Percentiles rank a stretch among this genome's conserved stretches.
Evolutionary conservation across 2,797 vertebrate species (phyloP).

Genomic region (Artibeus jamaicensis): DNA sequence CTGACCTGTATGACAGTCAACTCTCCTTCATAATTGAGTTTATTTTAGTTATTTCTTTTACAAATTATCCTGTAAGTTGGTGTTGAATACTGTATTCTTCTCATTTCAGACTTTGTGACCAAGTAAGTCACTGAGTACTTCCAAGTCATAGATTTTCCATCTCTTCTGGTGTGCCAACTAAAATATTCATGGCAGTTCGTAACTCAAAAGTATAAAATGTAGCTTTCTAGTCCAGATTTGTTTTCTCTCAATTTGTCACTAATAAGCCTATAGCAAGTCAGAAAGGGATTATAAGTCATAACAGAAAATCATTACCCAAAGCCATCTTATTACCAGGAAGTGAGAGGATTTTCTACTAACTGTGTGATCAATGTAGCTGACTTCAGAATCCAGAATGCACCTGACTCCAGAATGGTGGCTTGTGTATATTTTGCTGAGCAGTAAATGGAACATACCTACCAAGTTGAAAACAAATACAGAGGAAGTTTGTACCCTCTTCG

Average conservation of each 20-base stretch:
- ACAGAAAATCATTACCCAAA: conserved; percentile 19
- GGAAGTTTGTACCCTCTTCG: not conserved
- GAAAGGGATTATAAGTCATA: not conserved
- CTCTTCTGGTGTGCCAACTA: not conserved
- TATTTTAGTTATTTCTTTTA: conserved; percentile 51
- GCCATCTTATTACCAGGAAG: not conserved
- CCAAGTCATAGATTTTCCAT: not conserved
- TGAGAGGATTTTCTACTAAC: not conserved
- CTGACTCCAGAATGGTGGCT: not conserved
- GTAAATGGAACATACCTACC: not conserved
- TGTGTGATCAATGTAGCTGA: not conserved
- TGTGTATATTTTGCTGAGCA: not conserved
- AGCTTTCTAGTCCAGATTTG: conserved; percentile 14
- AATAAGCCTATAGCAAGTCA: not conserved
- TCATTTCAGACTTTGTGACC: conserved; percentile 44
- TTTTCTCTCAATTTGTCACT: conserved; percentile 24
- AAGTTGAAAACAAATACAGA: not conserved
- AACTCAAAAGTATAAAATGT: not conserved
- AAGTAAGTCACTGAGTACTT: conserved; percentile 26
- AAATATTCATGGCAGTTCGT: conserved; percentile 41
- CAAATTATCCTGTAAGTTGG: not conserved
- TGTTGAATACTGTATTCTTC: not conserved
- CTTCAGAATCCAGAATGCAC: not conserved
- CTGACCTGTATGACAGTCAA: conserved; percentile 39
- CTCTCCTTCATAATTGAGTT: conserved; percentile 50